Percentiles rank a stretch among this genome's conserved stretches.
phyloP scores from a whole-genome alignment of 2,797 vertebrate species.

The Ataeniobius toweri region DNA sequence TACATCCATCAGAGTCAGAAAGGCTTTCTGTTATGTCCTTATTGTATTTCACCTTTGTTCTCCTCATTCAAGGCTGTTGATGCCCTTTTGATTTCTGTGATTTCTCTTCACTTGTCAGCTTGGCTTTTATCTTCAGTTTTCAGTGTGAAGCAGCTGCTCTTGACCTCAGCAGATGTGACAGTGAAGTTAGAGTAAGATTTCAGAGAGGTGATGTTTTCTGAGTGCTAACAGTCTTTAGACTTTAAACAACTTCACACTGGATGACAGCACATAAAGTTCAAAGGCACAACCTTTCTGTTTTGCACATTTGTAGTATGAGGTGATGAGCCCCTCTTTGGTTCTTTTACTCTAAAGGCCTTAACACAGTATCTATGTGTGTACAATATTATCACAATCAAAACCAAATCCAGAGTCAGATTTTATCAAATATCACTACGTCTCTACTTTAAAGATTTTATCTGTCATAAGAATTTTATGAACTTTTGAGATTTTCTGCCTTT shows the following conservation, averaged over 20 bases:
- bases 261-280: not conserved
- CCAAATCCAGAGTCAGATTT: not conserved
- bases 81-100: conserved; percentile 18
- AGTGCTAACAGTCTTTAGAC: not conserved
- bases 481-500: not conserved
- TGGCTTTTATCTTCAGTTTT: conserved; percentile 11
- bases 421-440: not conserved
- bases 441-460: not conserved
- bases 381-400: not conserved
- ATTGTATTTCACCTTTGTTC: not conserved
- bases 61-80: not conserved
- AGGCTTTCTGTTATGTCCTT: not conserved
- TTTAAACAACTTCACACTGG: not conserved
- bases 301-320: not conserved
- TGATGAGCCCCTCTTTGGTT: too few species aligned
- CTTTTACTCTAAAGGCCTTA: not conserved
- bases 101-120: conserved; percentile 5
- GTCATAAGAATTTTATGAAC: not conserved
- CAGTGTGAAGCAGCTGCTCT: conserved; percentile 1
- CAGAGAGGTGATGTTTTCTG: not conserved
- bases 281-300: not conserved
- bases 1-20: conserved; percentile 5
- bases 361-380: not conserved
- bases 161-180: not conserved
- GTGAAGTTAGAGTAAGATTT: not conserved